These are phyloP conservation scores for Panurus biarmicus DNA, from an alignment of 2,113 vertebrate species.

Conservation along the genomic window DNA sequence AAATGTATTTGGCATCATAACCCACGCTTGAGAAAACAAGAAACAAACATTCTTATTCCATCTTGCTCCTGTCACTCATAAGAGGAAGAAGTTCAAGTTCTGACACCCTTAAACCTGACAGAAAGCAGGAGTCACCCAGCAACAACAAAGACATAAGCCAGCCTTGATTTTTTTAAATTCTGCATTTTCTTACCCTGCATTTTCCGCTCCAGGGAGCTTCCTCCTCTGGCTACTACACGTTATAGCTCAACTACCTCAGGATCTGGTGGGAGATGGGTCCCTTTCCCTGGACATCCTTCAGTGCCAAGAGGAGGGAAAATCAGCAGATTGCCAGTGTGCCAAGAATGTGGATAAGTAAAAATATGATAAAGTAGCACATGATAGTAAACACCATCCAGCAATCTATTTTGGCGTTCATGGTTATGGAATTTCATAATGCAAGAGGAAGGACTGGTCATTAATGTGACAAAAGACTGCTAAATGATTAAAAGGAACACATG, in stretches of 20 bases:
- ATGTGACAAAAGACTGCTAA: not conserved
- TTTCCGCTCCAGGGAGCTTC: not conserved
- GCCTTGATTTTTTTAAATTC: not conserved
- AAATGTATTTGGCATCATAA: not conserved
- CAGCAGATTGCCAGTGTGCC: not conserved
- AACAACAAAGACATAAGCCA: not conserved
- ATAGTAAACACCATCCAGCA: not conserved
- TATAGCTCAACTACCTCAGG: not conserved
- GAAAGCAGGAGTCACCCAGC: not conserved
- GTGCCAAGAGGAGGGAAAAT: not conserved
- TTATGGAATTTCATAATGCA: not conserved
- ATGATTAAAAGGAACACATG: not conserved
- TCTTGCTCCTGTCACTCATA: not conserved
- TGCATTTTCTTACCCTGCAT: not conserved
- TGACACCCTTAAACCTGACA: not conserved
- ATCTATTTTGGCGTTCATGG: not conserved
- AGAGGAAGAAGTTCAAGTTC: not conserved
- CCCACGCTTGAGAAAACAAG: not conserved
- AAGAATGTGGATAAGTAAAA: not conserved
- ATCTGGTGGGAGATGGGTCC: not conserved
- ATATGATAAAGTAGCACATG: not conserved
- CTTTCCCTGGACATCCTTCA: not conserved
- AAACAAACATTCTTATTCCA: not conserved
- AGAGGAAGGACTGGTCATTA: not conserved
- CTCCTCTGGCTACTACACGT: accelerated